Evolutionary conservation across 2,888 invertebrate species (phyloP).

Genomic region (Melangyna quadrimaculata): DNA sequence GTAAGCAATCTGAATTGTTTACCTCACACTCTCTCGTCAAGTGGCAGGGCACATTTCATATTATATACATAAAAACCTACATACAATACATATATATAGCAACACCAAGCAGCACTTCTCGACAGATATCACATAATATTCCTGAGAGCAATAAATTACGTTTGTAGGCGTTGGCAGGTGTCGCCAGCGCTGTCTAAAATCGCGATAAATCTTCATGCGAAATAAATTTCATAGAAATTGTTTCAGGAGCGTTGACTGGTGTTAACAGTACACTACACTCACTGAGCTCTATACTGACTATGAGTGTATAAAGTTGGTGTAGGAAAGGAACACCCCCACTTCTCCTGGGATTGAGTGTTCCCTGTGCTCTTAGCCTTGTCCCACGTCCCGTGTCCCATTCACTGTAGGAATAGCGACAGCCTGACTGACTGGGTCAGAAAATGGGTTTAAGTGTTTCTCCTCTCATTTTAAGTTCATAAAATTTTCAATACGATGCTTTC

Average conservation of each 20-base stretch:
- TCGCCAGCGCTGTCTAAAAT: constrained; percentile 82
- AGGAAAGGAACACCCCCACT: not conserved
- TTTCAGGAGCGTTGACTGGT: constrained; percentile 75
- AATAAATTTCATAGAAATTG: constrained; percentile 81
- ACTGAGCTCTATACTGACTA: not conserved
- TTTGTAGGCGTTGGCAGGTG: constrained; percentile 82
- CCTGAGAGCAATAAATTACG: constrained; percentile 80
- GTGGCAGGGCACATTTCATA: constrained; percentile 60
- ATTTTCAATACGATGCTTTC: constrained; percentile 63
- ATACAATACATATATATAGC: not conserved
- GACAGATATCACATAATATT: constrained; percentile 73
- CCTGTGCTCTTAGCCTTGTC: not conserved
- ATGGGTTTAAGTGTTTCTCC: constrained; percentile 64
- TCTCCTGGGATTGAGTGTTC: not conserved
- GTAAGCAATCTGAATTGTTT: constrained; percentile 40
- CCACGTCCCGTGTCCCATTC: too few relatives aligned
- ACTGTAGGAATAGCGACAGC: constrained; percentile 12
- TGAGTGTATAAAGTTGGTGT: not conserved
- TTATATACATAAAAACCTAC: not conserved
- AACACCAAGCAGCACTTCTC: constrained; percentile 70
- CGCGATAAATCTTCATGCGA: constrained; percentile 82
- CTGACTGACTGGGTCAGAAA: constrained; percentile 67
- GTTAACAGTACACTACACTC: constrained; percentile 7
- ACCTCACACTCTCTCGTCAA: constrained; percentile 56
- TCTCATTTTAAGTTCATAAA: constrained; percentile 60